phyloP scores from a whole-genome alignment of 2,797 vertebrate species.

The Molossus alvarezi region DNA sequence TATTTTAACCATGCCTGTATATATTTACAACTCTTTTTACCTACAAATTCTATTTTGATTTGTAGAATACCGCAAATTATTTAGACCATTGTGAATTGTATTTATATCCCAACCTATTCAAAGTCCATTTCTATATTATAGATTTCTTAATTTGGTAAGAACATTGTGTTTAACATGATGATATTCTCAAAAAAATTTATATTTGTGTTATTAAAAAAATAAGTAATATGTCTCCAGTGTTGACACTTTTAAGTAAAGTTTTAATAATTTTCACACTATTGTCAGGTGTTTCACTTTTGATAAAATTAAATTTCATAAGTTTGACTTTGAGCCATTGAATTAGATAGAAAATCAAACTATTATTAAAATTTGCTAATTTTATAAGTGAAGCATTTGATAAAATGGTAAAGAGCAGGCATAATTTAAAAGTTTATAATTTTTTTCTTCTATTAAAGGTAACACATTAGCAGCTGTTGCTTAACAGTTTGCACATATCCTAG shows the following conservation, averaged over 20 bases:
- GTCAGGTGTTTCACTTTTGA: not conserved
- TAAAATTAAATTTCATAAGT: not conserved
- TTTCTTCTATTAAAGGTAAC: not conserved
- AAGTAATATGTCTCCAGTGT: not conserved
- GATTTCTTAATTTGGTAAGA: not conserved
- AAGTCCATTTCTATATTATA: not conserved
- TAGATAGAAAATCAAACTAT: not conserved
- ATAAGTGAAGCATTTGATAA: not conserved
- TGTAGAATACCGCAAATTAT: not conserved
- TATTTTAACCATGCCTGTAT: not conserved
- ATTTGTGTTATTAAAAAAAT: not conserved
- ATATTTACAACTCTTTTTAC: not conserved
- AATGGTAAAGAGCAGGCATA: not conserved
- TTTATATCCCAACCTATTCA: not conserved
- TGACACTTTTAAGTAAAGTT: slow-evolving; percentile 15
- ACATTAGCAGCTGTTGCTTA: not conserved
- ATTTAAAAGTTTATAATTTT: not conserved
- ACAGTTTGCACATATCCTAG: not conserved
- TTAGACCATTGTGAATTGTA: not conserved
- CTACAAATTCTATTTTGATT: slow-evolving; percentile 29
- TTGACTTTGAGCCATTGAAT: not conserved
- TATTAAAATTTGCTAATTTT: not conserved
- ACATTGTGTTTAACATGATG: not conserved
- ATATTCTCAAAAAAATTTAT: not conserved
- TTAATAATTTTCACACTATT: not conserved